These are phyloP conservation scores for Ellobius talpinus DNA, from an alignment of 2,113 vertebrate genomes.

Conservation along the genomic window DNA sequence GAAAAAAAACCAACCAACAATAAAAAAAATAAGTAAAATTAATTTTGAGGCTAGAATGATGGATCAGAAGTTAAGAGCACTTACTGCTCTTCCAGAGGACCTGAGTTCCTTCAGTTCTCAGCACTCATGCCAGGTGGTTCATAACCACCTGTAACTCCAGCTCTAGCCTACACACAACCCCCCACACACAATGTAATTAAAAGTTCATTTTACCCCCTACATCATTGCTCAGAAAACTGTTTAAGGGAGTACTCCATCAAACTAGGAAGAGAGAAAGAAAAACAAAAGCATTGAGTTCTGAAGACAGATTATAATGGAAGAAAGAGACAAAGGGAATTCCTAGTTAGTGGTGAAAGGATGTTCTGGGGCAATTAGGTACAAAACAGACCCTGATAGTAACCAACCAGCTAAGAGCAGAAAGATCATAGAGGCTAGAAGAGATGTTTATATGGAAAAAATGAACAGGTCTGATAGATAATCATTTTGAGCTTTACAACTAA, in stretches of 20 bases:
- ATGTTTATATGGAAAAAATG: constrained; percentile 17
- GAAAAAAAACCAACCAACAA: not conserved
- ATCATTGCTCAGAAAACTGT: constrained; percentile 13
- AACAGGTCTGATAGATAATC: not conserved
- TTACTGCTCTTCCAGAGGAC: not conserved
- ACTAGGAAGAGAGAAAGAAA: not conserved
- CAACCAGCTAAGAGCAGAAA: not conserved
- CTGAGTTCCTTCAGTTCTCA: not conserved
- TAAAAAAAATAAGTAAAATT: not conserved
- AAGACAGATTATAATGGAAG: not conserved
- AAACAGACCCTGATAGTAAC: not conserved
- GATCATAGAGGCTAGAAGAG: not conserved
- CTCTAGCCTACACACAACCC: not conserved
- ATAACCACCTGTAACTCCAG: not conserved
- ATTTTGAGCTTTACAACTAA: constrained; percentile 41
- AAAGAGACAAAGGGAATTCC: not conserved
- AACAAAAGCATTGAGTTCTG: not conserved
- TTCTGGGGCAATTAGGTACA: too few species aligned
- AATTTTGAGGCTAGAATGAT: not conserved
- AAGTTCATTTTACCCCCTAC: not conserved
- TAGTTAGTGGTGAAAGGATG: not conserved
- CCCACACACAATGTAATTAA: not conserved
- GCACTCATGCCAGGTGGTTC: not conserved
- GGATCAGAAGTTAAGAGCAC: not conserved
- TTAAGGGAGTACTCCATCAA: not conserved